phyloP scores from a whole-genome alignment of 1,140 invertebrate genomes.

The Lordiphosa mommai region DNA sequence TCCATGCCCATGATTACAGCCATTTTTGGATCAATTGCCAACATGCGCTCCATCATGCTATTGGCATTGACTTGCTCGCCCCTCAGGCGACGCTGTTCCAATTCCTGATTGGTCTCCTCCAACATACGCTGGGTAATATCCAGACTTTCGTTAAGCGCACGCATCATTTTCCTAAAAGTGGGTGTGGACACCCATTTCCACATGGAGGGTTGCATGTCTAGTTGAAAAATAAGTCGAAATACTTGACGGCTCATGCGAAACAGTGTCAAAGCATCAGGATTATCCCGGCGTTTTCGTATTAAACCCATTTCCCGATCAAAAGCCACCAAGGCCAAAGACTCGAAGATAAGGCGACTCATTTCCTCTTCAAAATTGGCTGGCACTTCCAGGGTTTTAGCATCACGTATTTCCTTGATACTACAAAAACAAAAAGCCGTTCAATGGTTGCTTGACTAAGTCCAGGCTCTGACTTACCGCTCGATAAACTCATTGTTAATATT shows the following conservation, averaged over 20 bases:
- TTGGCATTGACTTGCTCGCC: constrained; percentile 22
- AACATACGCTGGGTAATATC: constrained; percentile 32
- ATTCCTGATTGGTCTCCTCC: constrained; percentile 16
- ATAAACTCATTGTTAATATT: constrained; percentile 64
- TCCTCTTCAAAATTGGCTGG: constrained; percentile 32
- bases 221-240: constrained; percentile 38
- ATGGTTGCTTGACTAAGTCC: background rate
- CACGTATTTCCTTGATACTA: constrained; percentile 52
- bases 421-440: constrained; percentile 32
- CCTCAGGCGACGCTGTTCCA: constrained; percentile 19
- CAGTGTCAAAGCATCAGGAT: constrained; percentile 19
- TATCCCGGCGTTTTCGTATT: constrained; percentile 29
- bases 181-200: constrained; percentile 83
- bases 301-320: constrained; percentile 42
- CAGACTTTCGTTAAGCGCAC: constrained; percentile 59
- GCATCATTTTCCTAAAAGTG: constrained; percentile 82
- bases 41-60: constrained; percentile 82
- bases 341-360: constrained; percentile 28
- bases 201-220: constrained; percentile 83
- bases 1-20: constrained; percentile 85
- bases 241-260: constrained; percentile 11
- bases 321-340: constrained; percentile 24
- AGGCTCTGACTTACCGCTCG: constrained; percentile 38
- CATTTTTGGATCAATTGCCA: constrained; percentile 82
- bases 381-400: constrained; percentile 37